Conservation (phyloP, 2,113 vertebrate species). For the Antidorcas marsupialis region DNA sequence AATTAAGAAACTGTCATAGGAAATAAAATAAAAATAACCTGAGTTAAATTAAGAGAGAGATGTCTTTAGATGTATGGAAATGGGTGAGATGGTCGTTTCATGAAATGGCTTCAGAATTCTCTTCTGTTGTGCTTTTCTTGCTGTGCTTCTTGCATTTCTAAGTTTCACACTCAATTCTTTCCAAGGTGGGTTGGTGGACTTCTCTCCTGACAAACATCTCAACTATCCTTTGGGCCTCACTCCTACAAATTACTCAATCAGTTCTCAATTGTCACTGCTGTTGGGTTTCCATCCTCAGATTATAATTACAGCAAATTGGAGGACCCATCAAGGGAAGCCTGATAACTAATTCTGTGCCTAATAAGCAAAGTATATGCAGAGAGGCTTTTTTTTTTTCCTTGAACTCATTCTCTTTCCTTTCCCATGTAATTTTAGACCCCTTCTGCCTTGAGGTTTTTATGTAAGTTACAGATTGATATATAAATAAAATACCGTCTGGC, state of each 20-base stretch:
- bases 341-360: not conserved
- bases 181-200: accelerated
- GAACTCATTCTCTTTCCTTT: constrained; percentile 13
- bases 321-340: not conserved
- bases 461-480: constrained; percentile 46
- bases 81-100: not conserved
- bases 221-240: not conserved
- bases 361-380: constrained; percentile 31
- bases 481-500: constrained; percentile 56
- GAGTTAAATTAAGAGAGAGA: not conserved
- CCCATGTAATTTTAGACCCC: constrained; percentile 46
- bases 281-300: not conserved
- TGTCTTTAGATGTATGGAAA: accelerated
- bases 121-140: not conserved
- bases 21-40: not conserved
- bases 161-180: not conserved
- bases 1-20: not conserved
- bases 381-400: not conserved
- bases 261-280: not conserved
- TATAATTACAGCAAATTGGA: constrained; percentile 6
- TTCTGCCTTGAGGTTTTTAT: constrained; percentile 52
- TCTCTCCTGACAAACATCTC: not conserved
- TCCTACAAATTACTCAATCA: not conserved
- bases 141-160: not conserved
- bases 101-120: not conserved